These are phyloP conservation scores for Melopsittacus undulatus DNA, from an alignment of 2,797 vertebrate species.

Conservation along the genomic window DNA sequence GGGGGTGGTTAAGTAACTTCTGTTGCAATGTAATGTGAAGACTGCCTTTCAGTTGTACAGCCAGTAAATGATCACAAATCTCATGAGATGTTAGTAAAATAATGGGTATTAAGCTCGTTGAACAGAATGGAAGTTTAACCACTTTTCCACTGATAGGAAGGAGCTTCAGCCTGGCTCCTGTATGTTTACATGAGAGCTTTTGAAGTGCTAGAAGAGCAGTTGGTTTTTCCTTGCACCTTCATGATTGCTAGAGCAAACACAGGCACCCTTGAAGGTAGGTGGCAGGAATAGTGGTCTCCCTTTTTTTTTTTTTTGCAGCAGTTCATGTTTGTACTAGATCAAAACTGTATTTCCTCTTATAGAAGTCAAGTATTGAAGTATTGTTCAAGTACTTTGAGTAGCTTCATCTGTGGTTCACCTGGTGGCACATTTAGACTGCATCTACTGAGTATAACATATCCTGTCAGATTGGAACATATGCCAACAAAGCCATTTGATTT, in stretches of 20 bases:
- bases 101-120: not conserved
- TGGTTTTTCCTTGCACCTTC: not conserved
- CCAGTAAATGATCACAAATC: not conserved
- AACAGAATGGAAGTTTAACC: not conserved
- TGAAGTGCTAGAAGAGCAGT: not conserved
- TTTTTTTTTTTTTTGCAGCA: not conserved
- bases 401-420: not conserved
- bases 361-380: not conserved
- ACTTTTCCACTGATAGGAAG: not conserved
- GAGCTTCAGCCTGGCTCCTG: not conserved
- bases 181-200: not conserved
- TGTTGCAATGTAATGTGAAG: not conserved
- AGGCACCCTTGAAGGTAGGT: not conserved
- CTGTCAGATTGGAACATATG: not conserved
- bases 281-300: not conserved
- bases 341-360: not conserved
- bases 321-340: not conserved
- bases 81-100: not conserved
- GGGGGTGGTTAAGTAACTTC: not conserved
- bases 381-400: not conserved
- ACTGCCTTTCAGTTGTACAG: not conserved
- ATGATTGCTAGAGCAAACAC: not conserved
- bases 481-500: not conserved
- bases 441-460: not conserved
- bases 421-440: not conserved